Evolutionary conservation across 2,113 vertebrate genomes (phyloP).

Genomic region (Pyxicephalus adspersus): DNA sequence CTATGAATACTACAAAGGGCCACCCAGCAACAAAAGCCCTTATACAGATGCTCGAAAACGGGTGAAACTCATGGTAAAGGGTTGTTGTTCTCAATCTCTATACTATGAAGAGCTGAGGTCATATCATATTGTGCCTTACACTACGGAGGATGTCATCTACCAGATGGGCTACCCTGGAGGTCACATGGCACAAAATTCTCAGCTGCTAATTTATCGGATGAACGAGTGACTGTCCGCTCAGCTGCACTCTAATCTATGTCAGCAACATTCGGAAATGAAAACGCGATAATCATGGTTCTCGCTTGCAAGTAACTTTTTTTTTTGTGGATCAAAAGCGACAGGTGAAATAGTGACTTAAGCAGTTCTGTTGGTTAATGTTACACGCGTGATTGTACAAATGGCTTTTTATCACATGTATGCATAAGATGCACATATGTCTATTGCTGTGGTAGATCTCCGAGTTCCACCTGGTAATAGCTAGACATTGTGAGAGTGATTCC

Average conservation of each 20-base stretch:
- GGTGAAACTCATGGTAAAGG: conserved; percentile 90
- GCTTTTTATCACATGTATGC: conserved; percentile 24
- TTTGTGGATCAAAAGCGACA: conserved; percentile 62
- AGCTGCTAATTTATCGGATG: conserved; percentile 89
- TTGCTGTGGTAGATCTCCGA: conserved; percentile 13
- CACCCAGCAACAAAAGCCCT: conserved; percentile 72
- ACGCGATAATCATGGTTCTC: conserved; percentile 62
- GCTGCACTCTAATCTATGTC: conserved; percentile 71
- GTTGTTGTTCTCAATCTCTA: conserved; percentile 84
- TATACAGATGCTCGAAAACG: conserved; percentile 85
- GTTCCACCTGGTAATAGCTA: conserved; percentile 5
- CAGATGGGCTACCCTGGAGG: conserved; percentile 81
- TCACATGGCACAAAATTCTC: conserved; percentile 79
- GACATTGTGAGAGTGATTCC: conserved; percentile 24
- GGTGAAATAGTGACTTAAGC: conserved; percentile 19
- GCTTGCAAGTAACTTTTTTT: conserved; percentile 57
- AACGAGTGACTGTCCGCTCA: conserved; percentile 79
- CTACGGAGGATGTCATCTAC: conserved; percentile 81
- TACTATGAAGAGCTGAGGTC: conserved; percentile 86
- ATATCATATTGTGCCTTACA: conserved; percentile 88
- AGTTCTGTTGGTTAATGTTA: not conserved
- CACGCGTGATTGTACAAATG: conserved; percentile 19
- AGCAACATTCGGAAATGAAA: conserved; percentile 68
- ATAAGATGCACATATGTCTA: conserved; percentile 17
- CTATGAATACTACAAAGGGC: conserved; percentile 80